Evolutionary conservation across 2,797 vertebrate genomes (phyloP).

Genomic region (Cynodonichthys magdalenae): DNA sequence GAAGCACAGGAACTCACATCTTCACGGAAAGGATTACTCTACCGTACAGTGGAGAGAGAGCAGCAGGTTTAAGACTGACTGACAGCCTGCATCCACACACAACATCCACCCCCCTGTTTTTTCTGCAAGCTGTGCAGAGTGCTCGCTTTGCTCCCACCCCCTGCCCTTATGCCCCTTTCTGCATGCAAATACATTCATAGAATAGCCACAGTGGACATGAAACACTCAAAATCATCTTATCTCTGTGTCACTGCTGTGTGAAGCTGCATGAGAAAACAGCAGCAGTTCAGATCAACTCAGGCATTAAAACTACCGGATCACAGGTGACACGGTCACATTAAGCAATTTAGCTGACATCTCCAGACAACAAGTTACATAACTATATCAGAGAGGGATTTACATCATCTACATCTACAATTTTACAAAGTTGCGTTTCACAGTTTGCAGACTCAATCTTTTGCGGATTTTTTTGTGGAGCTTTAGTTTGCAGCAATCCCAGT

Average conservation of each 20-base stretch:
- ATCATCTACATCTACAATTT: not conserved
- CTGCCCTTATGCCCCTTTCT: conserved; percentile 64
- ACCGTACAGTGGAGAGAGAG: conserved; percentile 62
- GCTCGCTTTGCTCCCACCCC: conserved; percentile 66
- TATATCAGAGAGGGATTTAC: not conserved
- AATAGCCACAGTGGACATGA: conserved; percentile 77
- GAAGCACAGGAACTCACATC: conserved; percentile 66
- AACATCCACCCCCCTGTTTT: conserved; percentile 68
- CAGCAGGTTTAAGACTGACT: conserved; percentile 80
- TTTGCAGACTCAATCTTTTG: too few species aligned
- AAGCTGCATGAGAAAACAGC: conserved; percentile 31
- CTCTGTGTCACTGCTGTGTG: conserved; percentile 32
- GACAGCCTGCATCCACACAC: conserved; percentile 78
- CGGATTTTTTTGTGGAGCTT: too few species aligned
- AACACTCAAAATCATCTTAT: conserved; percentile 43
- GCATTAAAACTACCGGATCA: conserved; percentile 10
- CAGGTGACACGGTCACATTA: conserved; percentile 9
- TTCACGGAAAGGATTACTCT: conserved; percentile 75
- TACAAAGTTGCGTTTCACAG: too few species aligned
- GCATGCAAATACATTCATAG: conserved; percentile 81
- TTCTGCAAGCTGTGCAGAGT: conserved; percentile 68
- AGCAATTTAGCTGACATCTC: conserved; percentile 12
- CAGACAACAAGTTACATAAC: conserved; percentile 7
- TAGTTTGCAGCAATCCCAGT: too few species aligned
- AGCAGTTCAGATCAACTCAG: conserved; percentile 15